These are phyloP conservation scores for Huso huso DNA, from an alignment of 2,797 vertebrate species.

Conservation along the genomic window DNA sequence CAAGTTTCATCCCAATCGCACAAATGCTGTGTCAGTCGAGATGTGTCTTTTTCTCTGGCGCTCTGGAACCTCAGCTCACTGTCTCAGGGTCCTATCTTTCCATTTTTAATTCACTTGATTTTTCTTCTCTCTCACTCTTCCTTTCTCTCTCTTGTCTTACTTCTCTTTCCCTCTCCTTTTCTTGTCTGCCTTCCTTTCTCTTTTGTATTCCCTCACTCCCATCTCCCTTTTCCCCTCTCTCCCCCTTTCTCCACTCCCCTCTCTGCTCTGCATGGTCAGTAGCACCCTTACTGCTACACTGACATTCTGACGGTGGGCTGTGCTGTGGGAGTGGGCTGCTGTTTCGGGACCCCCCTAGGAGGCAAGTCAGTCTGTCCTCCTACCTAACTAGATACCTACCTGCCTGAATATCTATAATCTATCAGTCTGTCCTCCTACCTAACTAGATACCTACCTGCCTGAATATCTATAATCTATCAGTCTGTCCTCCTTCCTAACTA, in stretches of 20 bases:
- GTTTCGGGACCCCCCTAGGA: conserved; percentile 96
- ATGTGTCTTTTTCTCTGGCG: neutral
- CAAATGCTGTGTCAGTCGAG: too few relatives aligned
- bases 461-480: too few relatives aligned
- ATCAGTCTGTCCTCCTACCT: too few relatives aligned
- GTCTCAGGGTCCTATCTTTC: neutral
- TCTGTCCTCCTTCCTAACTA: too few relatives aligned
- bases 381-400: too few relatives aligned
- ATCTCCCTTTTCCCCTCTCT: conserved; percentile 14
- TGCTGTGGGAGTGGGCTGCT: conserved; percentile 94
- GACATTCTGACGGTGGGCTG: conserved; percentile 97
- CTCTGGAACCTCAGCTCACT: neutral
- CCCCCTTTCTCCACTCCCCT: conserved; percentile 34
- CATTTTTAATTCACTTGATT: conserved; percentile 10
- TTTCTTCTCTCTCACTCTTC: conserved; percentile 14
- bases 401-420: too few relatives aligned
- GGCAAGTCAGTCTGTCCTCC: conserved; percentile 67
- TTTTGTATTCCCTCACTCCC: conserved; percentile 18
- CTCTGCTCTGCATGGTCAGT: conserved; percentile 54
- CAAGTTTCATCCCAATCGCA: too few relatives aligned
- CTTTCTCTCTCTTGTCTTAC: conserved; percentile 15
- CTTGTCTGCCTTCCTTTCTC: conserved; percentile 20
- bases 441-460: too few relatives aligned
- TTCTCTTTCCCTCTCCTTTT: conserved; percentile 11
- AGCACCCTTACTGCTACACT: conserved; percentile 95